Evolutionary conservation across 2,888 invertebrate genomes (phyloP), one percentile per base, ranked within the genome.

Genomic region (Theretra japonica): DNA sequence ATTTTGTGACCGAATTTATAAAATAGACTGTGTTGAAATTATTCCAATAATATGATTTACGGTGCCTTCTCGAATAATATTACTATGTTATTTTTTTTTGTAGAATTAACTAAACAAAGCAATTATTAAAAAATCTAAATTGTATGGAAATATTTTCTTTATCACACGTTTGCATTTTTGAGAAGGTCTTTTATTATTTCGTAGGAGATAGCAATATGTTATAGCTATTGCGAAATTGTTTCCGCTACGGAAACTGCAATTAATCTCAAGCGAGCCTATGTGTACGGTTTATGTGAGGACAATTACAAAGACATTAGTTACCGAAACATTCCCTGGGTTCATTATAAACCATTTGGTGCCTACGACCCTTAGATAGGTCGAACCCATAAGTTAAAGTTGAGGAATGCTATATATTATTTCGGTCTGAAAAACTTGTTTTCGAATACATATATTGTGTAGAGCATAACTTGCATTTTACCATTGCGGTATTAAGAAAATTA

Each of bases 281-380:
- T 23, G 17, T 65, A 65, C 23, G 41, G 41, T 75, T 75, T 80
- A 81, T 79, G 82, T 79, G 81, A 80, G 77, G 75, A 82, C 82
- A 84, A 84, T 85, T 84, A 85, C 81, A 78, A 76, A 79, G 79
- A 77, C 83, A 86, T 86, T 86, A 83, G 82, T 84, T 80, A 84
- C 77, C 71, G 76, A 76, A 83, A 86, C 84, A 83, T 85, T 86
- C 83, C 72, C 79, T 28, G 81, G 83, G 86, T 88, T 86, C 86
- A 88, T 88, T 88, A 87, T 83, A 87, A 84, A 83, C 78, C 83
- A 83, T 83, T 77, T 84, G 84, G 83, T 82, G 79, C 75, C 77
- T 80, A 80, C 77, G 78, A 85, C 86, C 88, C 85, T 80, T 79
- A 75, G 79, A 80, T 79, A 75, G 78, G 77, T 78, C 73, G 71